Conservation (phyloP, 2,113 vertebrate genomes). For the Parotia lawesii region DNA sequence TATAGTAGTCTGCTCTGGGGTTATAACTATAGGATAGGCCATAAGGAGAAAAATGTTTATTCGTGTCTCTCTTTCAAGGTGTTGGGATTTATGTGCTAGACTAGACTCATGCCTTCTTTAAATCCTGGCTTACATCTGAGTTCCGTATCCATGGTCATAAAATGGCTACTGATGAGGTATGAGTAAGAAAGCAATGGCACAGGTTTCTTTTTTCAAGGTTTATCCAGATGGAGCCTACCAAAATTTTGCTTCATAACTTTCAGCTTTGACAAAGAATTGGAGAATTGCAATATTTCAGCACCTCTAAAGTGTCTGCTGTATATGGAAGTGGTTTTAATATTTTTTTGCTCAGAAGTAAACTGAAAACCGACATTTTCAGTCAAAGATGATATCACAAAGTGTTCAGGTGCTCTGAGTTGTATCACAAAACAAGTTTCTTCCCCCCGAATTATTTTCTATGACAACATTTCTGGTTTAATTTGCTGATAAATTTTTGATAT, state of each 20-base stretch:
- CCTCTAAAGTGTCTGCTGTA: neutral
- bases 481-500: neutral
- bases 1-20: neutral
- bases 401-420: neutral
- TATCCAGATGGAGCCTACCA: neutral
- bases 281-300: neutral
- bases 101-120: neutral
- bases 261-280: neutral
- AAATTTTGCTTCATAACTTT: neutral
- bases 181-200: neutral
- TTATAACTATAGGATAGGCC: neutral
- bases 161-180: neutral
- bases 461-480: neutral
- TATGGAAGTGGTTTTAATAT: neutral
- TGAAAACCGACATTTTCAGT: neutral
- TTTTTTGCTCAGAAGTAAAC: neutral
- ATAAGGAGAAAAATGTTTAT: neutral
- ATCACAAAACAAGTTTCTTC: accelerated
- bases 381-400: neutral
- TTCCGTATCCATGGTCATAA: neutral
- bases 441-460: neutral
- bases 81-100: neutral
- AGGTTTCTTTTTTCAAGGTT: neutral
- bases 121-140: neutral
- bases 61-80: neutral